Evolutionary conservation across 2,797 vertebrate species (phyloP), one percentile per base, ranked within the genome.

Genomic region (Cyprinodon diabolis): DNA sequence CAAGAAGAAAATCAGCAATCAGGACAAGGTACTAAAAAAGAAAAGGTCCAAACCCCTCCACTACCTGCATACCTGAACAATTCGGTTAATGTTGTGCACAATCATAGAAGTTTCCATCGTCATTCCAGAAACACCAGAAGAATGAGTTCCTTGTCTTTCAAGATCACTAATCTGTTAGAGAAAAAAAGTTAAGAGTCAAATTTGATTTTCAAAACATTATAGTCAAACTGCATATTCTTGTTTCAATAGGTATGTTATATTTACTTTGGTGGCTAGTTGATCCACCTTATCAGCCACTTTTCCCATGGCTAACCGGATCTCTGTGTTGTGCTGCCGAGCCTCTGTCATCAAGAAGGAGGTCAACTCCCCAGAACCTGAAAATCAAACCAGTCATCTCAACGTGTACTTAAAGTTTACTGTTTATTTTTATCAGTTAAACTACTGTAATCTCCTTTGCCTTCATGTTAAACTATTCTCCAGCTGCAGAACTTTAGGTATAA

Each of bases 261-360:
- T 43, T 43, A 99, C 98, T 96, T 98, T 97, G 49, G 95, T 92
- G 74, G 95, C 79, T 82, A 99, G 91, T 57, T 95, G 95, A 87
- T 99, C 98, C 85, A 99, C 95, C 95, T 98, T 99, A 90, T 99
- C 98, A 2, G 94, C 94, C 0, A 98, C 96, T 94, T 98, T 99
- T 80, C 95, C 93, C 0, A 99, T 93, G 0, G 96, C 94, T 89
- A 99, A 86, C 10, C 97, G 94, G 87, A 99, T 96, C 90, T 99
- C 98, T 0, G 97, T 98, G 92, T 96, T 99, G 77, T 99, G 96
- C 51, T 99, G 98, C 25, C 98, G 95, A 37, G 97, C 96, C 84
- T 99, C 98, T 0, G 97, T 96, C 96, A 99, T 97, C 91, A 99
- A 83, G 88, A 98, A 99, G 54, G 97, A 96, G 51, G 96, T 96